phyloP scores from a whole-genome alignment of 2,113 vertebrate species.

The Menura novaehollandiae region DNA sequence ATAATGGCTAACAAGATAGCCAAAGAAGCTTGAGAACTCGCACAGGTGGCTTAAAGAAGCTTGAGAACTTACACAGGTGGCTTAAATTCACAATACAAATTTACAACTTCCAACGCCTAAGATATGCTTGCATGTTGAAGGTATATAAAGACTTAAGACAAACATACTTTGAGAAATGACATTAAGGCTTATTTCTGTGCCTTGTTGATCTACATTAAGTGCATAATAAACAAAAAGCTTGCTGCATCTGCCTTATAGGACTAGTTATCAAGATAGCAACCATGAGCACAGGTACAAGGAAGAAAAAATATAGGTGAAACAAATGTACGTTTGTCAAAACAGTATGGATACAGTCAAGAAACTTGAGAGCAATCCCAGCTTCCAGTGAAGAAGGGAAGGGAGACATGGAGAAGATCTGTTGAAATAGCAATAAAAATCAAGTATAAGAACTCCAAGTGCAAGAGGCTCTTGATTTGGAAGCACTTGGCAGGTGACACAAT shows the following conservation, averaged over 20 bases:
- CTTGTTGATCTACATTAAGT: background rate
- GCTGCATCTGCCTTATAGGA: background rate
- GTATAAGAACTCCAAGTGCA: background rate
- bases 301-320: background rate
- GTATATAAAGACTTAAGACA: background rate
- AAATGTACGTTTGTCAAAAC: background rate
- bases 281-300: background rate
- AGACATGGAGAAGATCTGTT: background rate
- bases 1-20: background rate
- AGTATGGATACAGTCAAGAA: background rate
- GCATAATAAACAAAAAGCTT: background rate
- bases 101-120: background rate
- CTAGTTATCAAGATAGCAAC: background rate
- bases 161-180: background rate
- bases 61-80: background rate
- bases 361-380: background rate
- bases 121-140: background rate
- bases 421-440: background rate
- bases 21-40: background rate
- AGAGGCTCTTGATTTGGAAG: background rate
- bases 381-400: background rate
- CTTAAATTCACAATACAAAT: background rate
- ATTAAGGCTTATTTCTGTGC: background rate
- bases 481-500: background rate
- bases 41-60: background rate